Conservation (phyloP, 1,140 invertebrate species). For the Oreohelix idahoensis region DNA sequence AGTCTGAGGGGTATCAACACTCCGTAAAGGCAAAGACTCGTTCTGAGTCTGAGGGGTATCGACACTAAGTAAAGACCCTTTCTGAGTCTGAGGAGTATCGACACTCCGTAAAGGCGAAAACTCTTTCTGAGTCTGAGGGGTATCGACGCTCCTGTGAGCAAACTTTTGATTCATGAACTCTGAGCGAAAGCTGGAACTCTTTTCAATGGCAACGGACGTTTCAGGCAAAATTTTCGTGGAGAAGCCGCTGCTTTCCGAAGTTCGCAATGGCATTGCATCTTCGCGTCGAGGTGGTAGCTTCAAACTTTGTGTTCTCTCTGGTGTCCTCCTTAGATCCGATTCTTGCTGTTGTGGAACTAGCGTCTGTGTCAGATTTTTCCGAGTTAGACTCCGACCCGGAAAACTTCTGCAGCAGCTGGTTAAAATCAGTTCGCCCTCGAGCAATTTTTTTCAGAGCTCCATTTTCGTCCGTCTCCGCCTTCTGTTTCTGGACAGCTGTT, state of each 20-base stretch:
- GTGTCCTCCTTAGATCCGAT: slow-evolving; percentile 35
- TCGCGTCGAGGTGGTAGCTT: background rate
- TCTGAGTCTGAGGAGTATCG: slow-evolving; percentile 32
- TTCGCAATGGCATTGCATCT: background rate
- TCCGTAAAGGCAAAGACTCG: no score
- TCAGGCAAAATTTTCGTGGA: background rate
- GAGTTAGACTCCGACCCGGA: slow-evolving; percentile 51
- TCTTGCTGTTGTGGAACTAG: slow-evolving; percentile 11
- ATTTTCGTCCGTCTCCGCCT: background rate
- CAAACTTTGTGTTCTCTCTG: slow-evolving; percentile 45
- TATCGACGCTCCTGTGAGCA: background rate
- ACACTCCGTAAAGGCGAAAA: slow-evolving; percentile 13
- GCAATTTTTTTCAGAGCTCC: background rate
- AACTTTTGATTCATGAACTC: slow-evolving; percentile 41
- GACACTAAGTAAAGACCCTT: slow-evolving; percentile 24
- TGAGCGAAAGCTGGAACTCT: slow-evolving; percentile 45
- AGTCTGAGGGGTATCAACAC: background rate
- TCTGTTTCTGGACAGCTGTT: background rate
- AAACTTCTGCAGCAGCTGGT: slow-evolving; percentile 48
- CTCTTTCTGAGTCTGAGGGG: slow-evolving; percentile 13
- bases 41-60: no score
- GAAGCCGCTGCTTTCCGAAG: background rate
- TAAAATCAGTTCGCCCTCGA: slow-evolving; percentile 38
- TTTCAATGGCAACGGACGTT: background rate
- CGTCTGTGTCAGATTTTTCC: slow-evolving; percentile 32